phyloP scores from a whole-genome alignment of 2,888 invertebrate species.

The Temnothorax unifasciatus region DNA sequence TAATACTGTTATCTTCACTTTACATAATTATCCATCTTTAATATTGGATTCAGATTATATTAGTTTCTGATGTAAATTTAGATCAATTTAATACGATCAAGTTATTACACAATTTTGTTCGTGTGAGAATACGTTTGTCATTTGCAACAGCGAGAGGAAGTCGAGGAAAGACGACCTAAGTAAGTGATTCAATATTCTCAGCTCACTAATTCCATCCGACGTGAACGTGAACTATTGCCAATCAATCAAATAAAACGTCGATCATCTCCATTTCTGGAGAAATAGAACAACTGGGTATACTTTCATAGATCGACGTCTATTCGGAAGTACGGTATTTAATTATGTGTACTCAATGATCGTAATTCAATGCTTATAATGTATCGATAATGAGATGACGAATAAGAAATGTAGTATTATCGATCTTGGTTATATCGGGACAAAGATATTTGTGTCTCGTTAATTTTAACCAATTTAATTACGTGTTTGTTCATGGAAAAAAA shows the following conservation, averaged over 20 bases:
- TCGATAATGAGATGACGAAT: constrained; percentile 12
- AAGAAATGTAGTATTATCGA: constrained; percentile 12
- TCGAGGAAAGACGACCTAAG: neutral
- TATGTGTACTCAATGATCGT: constrained; percentile 1
- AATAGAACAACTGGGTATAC: constrained; percentile 26
- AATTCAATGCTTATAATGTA: neutral
- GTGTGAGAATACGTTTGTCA: neutral
- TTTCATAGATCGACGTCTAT: neutral
- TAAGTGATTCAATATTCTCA: constrained; percentile 36
- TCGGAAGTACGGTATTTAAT: constrained; percentile 24
- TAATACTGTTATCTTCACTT: neutral
- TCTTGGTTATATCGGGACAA: constrained; percentile 26
- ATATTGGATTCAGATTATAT: neutral
- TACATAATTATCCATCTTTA: neutral
- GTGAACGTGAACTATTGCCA: constrained; percentile 22
- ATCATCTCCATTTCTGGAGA: constrained; percentile 30
- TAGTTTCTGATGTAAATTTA: neutral
- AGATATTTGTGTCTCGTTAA: neutral
- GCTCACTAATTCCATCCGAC: constrained; percentile 12
- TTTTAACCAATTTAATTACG: neutral
- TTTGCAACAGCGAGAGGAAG: neutral
- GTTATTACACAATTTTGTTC: constrained; percentile 9
- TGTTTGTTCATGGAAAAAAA: neutral
- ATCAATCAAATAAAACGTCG: constrained; percentile 46
- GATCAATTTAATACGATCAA: neutral